Evolutionary conservation across 2,888 invertebrate species (phyloP), one percentile per base, ranked within the genome.

Genomic region (Onthophagus sagittarius): DNA sequence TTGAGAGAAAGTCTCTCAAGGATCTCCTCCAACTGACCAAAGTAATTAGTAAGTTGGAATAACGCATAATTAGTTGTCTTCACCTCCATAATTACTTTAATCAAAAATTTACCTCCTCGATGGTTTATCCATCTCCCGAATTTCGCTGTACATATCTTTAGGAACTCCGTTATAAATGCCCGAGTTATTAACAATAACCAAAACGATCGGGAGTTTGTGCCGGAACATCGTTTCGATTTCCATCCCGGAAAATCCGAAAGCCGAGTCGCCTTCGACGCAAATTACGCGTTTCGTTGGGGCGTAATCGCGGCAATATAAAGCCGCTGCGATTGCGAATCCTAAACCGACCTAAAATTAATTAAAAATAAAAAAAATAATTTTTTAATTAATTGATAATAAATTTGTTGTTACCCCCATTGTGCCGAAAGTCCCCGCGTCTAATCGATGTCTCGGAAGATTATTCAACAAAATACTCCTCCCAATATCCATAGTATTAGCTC

Each of bases 401-500:
- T 64, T 70, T 9, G 33, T 53, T 70, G 86, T 83, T 77, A 89
- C 96, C 62, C 97, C 97, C 97, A 98, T 98, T 0, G 98, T 98
- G 13, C 98, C 98, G 85, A 97, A 98, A 2, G 97, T 96, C 73
- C 97, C 98, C 5, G 98, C 98, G 85, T 98, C 98, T 3, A 98
- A 88, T 74, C 98, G 89, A 82, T 96, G 97, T 64, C 97, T 87
- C 0, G 98, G 95, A 77, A 91, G 87, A 78, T 89, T 89, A 84
- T 98, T 97, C n/a, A 92, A 87, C 62, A 98, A 86, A 86, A 98
- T 90, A 0, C 96, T 92, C 67, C 98, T 89, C 0, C 98, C 98
- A 82, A 98, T 98, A 83, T 99, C 98, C 99, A 99, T 99, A 0
- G 98, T 99, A 85, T 98, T 98, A 53, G 98, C 98, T 15, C 98